phyloP scores from a whole-genome alignment of 2,888 invertebrate species.

The Nymphalis polychloros region DNA sequence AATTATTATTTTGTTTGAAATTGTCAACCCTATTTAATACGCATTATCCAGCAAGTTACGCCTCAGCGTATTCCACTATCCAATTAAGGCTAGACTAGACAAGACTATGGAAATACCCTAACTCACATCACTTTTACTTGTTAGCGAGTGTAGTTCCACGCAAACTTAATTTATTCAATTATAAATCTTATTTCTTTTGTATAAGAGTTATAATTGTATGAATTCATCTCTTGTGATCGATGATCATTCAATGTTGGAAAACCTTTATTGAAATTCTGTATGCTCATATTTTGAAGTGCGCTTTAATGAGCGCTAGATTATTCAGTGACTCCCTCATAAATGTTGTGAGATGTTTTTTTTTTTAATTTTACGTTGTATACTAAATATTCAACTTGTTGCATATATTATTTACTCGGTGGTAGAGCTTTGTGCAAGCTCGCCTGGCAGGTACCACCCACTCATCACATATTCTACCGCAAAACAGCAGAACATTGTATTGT shows the following conservation, averaged over 20 bases:
- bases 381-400: too few relatives aligned
- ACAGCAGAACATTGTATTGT: too few relatives aligned
- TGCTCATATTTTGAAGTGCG: slow-evolving; percentile 16
- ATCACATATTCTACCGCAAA: too few relatives aligned
- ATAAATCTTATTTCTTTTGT: not conserved
- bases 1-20: not conserved
- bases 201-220: not conserved
- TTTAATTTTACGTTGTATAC: not conserved
- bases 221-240: slow-evolving; percentile 13
- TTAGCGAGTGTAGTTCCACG: slow-evolving; percentile 3
- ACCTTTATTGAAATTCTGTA: slow-evolving; percentile 13
- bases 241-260: slow-evolving; percentile 28
- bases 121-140: slow-evolving; percentile 37
- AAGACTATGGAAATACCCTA: slow-evolving; percentile 61
- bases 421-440: too few relatives aligned
- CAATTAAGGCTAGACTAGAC: slow-evolving; percentile 70
- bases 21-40: slow-evolving; percentile 53
- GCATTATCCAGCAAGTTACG: slow-evolving; percentile 53
- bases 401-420: too few relatives aligned
- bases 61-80: slow-evolving; percentile 63
- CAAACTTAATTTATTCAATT: slow-evolving; percentile 1
- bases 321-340: slow-evolving; percentile 15
- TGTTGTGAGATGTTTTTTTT: not conserved
- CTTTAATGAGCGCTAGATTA: slow-evolving; percentile 22
- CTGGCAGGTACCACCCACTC: too few relatives aligned